Conservation (phyloP, 2,797 vertebrate species). For the Sparidentex hasta region DNA sequence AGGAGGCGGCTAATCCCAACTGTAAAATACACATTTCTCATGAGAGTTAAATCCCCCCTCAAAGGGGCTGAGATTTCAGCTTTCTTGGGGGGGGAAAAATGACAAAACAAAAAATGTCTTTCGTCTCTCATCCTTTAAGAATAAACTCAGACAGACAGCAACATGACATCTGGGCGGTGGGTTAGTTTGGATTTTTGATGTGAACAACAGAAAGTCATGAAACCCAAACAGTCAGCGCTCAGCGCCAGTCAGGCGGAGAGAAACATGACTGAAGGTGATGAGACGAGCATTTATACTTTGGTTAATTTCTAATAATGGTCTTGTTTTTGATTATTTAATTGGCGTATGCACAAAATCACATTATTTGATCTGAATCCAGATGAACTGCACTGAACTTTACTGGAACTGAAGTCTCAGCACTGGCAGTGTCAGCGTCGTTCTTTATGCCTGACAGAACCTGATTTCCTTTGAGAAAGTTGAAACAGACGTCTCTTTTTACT, state of each 20-base stretch:
- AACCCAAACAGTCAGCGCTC: background rate
- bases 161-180: conserved; percentile 11
- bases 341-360: background rate
- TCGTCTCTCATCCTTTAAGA: background rate
- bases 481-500: conserved; percentile 17
- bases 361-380: background rate
- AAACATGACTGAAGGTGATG: background rate
- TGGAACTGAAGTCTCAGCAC: background rate
- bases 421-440: background rate
- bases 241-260: background rate
- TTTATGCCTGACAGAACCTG: background rate
- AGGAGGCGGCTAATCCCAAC: background rate
- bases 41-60: conserved; percentile 12
- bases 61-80: background rate
- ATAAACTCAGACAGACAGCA: background rate
- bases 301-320: background rate
- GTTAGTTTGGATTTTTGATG: background rate
- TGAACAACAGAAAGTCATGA: conserved; percentile 16
- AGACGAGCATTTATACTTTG: fast-evolving
- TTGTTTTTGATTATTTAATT: background rate
- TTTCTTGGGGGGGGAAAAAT: background rate
- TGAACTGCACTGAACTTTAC: background rate
- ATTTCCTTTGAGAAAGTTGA: conserved; percentile 31
- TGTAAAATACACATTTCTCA: background rate
- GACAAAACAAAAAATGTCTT: background rate